phyloP scores from a whole-genome alignment of 2,113 vertebrate species.

The Phrynocephalus versicolor region DNA sequence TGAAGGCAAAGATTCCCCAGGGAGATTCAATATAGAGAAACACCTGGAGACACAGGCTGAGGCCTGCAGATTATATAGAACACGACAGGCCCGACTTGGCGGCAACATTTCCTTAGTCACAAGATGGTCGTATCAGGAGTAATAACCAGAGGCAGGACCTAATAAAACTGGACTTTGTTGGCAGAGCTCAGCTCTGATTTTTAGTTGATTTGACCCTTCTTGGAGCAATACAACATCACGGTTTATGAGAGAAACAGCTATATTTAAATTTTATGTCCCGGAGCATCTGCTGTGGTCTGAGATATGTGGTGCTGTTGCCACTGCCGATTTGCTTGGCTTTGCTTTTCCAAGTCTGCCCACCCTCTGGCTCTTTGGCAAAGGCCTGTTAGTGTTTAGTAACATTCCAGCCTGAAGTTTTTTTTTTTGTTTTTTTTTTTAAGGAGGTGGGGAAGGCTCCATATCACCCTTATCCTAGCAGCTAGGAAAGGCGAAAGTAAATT shows the following conservation, averaged over 20 bases:
- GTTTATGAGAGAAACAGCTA: conserved; percentile 46
- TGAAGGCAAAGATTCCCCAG: conserved; percentile 81
- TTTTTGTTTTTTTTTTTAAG: too few species aligned
- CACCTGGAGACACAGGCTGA: conserved; percentile 83
- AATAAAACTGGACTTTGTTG: conserved; percentile 73
- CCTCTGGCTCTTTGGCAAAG: conserved; percentile 11
- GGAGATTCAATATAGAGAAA: conserved; percentile 83
- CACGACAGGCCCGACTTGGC: conserved; percentile 77
- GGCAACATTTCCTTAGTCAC: conserved; percentile 74
- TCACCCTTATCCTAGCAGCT: conserved; percentile 52
- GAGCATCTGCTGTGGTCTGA: conserved; percentile 43
- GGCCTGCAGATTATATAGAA: conserved; percentile 76
- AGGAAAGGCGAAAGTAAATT: conserved; percentile 65
- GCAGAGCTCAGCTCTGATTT: conserved; percentile 64
- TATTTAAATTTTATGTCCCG: conserved; percentile 30
- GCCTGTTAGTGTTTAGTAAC: conserved; percentile 50
- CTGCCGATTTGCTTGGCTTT: too few species aligned
- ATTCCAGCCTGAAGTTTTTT: conserved; percentile 47
- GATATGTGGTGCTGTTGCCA: conserved; percentile 13
- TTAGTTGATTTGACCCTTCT: conserved; percentile 60
- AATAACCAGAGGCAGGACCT: conserved; percentile 79
- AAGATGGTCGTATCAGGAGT: conserved; percentile 66
- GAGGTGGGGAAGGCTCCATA: conserved; percentile 16
- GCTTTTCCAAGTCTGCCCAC: background rate
- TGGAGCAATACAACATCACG: conserved; percentile 52